Percentiles rank a stretch among this genome's conserved stretches.
phyloP scores from a whole-genome alignment of 1,140 invertebrate species.

The Pseudobourletiella spinata region DNA sequence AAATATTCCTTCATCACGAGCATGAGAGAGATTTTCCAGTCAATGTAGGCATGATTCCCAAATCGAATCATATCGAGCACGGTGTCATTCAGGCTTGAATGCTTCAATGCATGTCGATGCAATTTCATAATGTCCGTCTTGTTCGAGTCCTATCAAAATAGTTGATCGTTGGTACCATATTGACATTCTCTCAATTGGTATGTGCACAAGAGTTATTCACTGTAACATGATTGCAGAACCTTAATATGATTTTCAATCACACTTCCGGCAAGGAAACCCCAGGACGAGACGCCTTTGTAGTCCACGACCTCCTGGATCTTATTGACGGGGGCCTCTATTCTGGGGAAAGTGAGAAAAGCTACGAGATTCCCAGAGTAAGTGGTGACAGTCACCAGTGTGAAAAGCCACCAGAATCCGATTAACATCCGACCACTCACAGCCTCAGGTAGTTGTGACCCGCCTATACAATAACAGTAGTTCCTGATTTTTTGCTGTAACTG shows the following conservation, averaged over 20 bases:
- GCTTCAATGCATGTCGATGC: constrained; percentile 41
- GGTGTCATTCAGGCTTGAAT: constrained; percentile 42
- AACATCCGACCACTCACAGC: constrained; percentile 80
- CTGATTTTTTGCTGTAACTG: not conserved
- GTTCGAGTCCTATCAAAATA: not conserved
- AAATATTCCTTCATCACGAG: constrained; percentile 55
- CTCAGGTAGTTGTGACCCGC: constrained; percentile 70
- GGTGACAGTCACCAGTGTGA: constrained; percentile 78
- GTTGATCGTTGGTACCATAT: not conserved
- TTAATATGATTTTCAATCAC: constrained; percentile 58
- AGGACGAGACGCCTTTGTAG: constrained; percentile 50
- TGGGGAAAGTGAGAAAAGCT: constrained; percentile 85
- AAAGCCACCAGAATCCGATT: constrained; percentile 85
- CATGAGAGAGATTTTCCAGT: constrained; percentile 65
- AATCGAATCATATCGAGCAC: constrained; percentile 52
- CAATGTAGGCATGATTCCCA: constrained; percentile 63
- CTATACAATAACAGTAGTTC: constrained; percentile 48
- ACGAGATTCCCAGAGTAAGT: constrained; percentile 89
- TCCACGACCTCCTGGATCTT: constrained; percentile 60
- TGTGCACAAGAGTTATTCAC: not conserved
- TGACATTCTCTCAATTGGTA: not conserved
- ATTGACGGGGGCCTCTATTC: constrained; percentile 65
- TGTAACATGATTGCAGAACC: constrained; percentile 9
- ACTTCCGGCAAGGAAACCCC: constrained; percentile 64
- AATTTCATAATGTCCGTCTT: not conserved